Percentiles rank a stretch among this genome's conserved stretches.
phyloP scores from a whole-genome alignment of 2,888 invertebrate genomes.

The Argyra leucocephala region DNA sequence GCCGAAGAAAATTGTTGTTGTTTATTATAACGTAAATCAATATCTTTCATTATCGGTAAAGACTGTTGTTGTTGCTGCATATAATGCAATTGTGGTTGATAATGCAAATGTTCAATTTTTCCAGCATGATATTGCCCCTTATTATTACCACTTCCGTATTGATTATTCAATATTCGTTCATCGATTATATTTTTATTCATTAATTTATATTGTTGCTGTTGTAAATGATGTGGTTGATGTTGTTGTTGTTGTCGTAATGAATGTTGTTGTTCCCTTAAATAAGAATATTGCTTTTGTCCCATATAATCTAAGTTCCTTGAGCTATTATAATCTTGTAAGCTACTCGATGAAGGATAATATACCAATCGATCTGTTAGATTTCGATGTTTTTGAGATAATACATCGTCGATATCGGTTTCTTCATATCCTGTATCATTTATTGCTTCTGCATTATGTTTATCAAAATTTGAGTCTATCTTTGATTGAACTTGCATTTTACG shows the following conservation, averaged over 20 bases:
- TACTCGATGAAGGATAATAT: conserved; percentile 60
- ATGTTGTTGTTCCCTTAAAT: conserved; percentile 11
- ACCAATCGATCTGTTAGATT: conserved; percentile 67
- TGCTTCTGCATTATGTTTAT: conserved; percentile 8
- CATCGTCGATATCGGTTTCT: conserved; percentile 31
- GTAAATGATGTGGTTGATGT: conserved; percentile 9
- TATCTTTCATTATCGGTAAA: conserved; percentile 25
- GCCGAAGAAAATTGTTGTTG: conserved; percentile 21
- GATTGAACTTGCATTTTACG: conserved; percentile 7
- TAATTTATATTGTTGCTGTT: conserved; percentile 9
- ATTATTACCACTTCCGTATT: not conserved
- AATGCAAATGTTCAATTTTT: conserved; percentile 20
- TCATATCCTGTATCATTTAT: conserved; percentile 20
- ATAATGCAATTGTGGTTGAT: conserved; percentile 20
- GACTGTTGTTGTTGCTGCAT: conserved; percentile 18
- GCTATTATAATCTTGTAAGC: conserved; percentile 41
- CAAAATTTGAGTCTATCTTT: conserved; percentile 12
- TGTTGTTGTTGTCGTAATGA: conserved; percentile 11
- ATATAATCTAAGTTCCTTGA: conserved; percentile 37
- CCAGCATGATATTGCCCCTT: conserved; percentile 14
- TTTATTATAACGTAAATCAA: conserved; percentile 30
- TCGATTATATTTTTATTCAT: not conserved
- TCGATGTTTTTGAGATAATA: conserved; percentile 28
- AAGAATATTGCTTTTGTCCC: conserved; percentile 19
- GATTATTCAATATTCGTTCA: conserved; percentile 1